phyloP scores from a whole-genome alignment of 2,113 vertebrate genomes.

The Colaptes auratus region DNA sequence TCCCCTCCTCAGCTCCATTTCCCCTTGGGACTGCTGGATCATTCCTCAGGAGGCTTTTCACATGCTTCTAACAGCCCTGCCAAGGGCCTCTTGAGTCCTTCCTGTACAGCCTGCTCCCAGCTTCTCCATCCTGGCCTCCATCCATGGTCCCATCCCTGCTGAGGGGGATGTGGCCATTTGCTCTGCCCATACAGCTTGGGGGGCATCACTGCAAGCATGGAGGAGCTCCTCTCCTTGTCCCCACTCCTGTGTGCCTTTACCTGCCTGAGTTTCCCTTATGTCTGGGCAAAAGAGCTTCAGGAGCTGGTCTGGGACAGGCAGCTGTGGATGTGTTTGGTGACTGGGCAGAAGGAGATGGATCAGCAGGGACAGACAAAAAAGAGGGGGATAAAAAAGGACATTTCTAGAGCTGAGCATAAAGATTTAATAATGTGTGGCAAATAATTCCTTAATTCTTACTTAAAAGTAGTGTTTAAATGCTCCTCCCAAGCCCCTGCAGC shows the following conservation, averaged over 20 bases:
- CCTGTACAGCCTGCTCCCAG: background rate
- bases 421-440: background rate
- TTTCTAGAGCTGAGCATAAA: background rate
- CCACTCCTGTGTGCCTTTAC: background rate
- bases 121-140: background rate
- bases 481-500: background rate
- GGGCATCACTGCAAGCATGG: background rate
- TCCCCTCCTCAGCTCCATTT: background rate
- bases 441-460: no score
- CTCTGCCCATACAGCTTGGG: background rate
- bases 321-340: background rate
- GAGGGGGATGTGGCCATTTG: accelerated
- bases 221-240: background rate
- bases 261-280: accelerated
- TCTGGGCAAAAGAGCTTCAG: background rate
- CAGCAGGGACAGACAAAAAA: background rate
- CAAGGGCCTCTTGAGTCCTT: background rate
- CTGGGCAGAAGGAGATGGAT: background rate
- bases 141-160: background rate
- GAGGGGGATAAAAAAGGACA: no score
- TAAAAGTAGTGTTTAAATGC: background rate
- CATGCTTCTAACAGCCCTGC: background rate
- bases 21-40: background rate
- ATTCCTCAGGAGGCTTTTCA: accelerated
- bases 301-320: background rate